These are phyloP conservation scores for Liparis tanakae DNA, from an alignment of 2,797 vertebrate species.

Conservation along the genomic window DNA sequence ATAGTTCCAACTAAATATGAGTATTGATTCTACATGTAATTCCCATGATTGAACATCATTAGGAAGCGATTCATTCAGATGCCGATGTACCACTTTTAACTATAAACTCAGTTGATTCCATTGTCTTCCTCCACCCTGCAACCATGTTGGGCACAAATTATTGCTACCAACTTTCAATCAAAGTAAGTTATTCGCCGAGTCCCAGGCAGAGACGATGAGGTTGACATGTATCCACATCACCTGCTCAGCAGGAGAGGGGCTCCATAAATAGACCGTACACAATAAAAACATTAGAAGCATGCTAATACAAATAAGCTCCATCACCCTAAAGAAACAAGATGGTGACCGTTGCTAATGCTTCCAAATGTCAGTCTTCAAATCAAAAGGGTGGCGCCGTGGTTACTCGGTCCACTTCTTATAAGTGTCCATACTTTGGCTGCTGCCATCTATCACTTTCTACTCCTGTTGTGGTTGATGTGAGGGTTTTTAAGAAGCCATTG, in stretches of 20 bases:
- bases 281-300: neutral
- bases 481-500: no score
- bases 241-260: neutral
- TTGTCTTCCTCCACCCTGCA: conserved; percentile 11
- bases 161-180: conserved; percentile 18
- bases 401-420: no score
- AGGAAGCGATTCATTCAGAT: neutral
- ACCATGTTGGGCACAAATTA: conserved; percentile 6
- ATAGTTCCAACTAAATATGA: neutral
- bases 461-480: no score
- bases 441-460: no score
- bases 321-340: neutral
- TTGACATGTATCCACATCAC: conserved; percentile 6
- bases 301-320: neutral
- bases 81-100: conserved; percentile 1
- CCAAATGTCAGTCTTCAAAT: no score
- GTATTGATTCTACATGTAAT: neutral
- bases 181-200: conserved; percentile 22
- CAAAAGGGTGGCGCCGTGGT: no score
- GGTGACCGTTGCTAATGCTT: no score
- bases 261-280: neutral
- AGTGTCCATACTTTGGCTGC: no score
- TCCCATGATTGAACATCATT: no score
- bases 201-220: neutral
- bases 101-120: conserved; percentile 13